Conservation (phyloP, 2,888 invertebrate genomes). For the Micropterix aruncella region DNA sequence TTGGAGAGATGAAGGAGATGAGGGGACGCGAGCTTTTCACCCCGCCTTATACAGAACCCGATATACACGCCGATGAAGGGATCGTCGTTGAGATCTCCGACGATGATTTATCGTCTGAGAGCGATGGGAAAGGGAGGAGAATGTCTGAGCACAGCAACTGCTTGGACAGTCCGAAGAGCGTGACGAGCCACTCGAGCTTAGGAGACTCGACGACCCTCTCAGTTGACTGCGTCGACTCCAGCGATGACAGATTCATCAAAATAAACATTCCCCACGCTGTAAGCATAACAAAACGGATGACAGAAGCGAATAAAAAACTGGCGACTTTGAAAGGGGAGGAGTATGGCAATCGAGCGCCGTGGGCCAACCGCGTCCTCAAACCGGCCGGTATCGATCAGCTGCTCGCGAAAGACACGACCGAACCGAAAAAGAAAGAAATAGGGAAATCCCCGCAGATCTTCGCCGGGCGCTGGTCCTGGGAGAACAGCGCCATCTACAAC, state of each 20-base stretch:
- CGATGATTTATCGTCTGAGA: conserved; percentile 37
- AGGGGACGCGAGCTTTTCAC: neutral
- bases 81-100: conserved; percentile 40
- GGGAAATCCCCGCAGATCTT: conserved; percentile 29
- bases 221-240: conserved; percentile 20
- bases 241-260: conserved; percentile 23
- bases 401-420: neutral
- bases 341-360: neutral
- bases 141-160: conserved; percentile 18
- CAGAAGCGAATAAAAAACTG: neutral
- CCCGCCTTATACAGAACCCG: neutral
- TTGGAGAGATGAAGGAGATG: neutral
- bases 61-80: conserved; percentile 27
- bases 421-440: conserved; percentile 9
- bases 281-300: neutral
- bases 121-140: conserved; percentile 3
- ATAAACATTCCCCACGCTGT: neutral
- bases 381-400: conserved; percentile 1
- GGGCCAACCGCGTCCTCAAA: neutral
- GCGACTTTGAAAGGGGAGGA: neutral
- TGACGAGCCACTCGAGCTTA: conserved; percentile 32
- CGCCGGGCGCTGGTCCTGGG: conserved; percentile 31
- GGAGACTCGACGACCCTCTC: conserved; percentile 19
- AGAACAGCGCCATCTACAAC: conserved; percentile 27
- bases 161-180: conserved; percentile 32